Percentiles rank a stretch among this genome's conserved stretches.
Evolutionary conservation across 2,888 invertebrate genomes (phyloP).

Genomic region (Melanostoma scalare): DNA sequence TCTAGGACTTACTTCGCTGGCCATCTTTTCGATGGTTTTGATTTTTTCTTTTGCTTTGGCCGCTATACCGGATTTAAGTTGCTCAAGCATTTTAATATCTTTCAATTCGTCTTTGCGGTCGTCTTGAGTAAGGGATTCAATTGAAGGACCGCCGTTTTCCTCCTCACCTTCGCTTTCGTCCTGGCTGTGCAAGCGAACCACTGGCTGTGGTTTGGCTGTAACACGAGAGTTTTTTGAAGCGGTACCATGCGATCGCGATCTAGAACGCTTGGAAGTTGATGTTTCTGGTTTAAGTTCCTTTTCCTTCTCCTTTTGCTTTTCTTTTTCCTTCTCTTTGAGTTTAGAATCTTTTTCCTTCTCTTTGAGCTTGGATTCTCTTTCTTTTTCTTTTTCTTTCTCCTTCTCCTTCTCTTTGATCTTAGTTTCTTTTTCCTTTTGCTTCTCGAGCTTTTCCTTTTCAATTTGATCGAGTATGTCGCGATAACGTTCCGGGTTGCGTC

Average conservation of each 20-base stretch:
- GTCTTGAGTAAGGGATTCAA: constrained; percentile 61
- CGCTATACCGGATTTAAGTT: constrained; percentile 86
- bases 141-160: constrained; percentile 75
- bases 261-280: constrained; percentile 56
- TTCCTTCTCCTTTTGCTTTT: constrained; percentile 36
- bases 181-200: constrained; percentile 85
- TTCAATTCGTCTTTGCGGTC: constrained; percentile 85
- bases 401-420: constrained; percentile 22
- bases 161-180: constrained; percentile 84
- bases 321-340: constrained; percentile 32
- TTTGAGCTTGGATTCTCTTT: constrained; percentile 54
- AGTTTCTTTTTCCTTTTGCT: constrained; percentile 79
- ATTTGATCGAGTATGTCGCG: constrained; percentile 85
- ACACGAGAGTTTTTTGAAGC: constrained; percentile 39
- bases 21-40: constrained; percentile 83
- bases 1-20: constrained; percentile 75
- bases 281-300: constrained; percentile 42
- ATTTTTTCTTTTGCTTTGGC: constrained; percentile 88
- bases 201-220: constrained; percentile 78
- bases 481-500: constrained; percentile 87
- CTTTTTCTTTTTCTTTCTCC: constrained; percentile 77
- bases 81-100: constrained; percentile 87
- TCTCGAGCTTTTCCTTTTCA: constrained; percentile 83
- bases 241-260: constrained; percentile 61
- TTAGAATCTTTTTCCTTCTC: constrained; percentile 37